These are phyloP conservation scores for Melieria omissa DNA, from an alignment of 2,888 invertebrate genomes.

Conservation along the genomic window DNA sequence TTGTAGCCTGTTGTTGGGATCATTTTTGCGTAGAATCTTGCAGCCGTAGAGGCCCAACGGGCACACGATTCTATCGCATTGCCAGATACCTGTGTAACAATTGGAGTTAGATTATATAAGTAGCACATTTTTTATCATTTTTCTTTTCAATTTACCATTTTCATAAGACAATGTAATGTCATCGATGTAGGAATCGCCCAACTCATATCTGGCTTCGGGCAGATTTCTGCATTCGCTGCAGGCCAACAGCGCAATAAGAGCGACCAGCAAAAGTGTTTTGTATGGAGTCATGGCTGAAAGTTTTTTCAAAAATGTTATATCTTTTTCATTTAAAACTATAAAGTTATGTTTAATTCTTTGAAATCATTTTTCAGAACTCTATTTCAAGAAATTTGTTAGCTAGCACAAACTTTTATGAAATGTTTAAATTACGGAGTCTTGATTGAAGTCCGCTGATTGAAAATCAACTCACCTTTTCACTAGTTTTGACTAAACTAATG, in stretches of 20 bases:
- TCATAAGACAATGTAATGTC: not conserved
- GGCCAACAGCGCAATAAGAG: not conserved
- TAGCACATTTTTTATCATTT: not conserved
- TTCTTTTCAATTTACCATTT: not conserved
- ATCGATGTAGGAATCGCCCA: slow-evolving; percentile 1
- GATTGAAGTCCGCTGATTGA: too few relatives aligned
- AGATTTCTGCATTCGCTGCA: not conserved
- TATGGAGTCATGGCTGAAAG: not conserved
- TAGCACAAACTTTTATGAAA: too few relatives aligned
- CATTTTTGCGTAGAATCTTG: not conserved
- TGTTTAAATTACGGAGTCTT: too few relatives aligned
- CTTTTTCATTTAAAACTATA: slow-evolving; percentile 1
- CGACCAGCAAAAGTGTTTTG: not conserved
- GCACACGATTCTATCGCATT: not conserved
- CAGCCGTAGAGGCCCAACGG: not conserved
- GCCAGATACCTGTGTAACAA: not conserved
- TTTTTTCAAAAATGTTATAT: not conserved
- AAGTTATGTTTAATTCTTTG: not conserved
- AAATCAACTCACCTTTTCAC: too few relatives aligned
- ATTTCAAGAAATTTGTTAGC: too few relatives aligned
- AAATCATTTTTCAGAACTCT: too few relatives aligned
- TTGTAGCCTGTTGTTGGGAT: too few relatives aligned
- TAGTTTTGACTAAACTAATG: too few relatives aligned
- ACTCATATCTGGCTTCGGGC: not conserved
- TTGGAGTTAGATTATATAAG: not conserved